Base-by-base conservation (phyloP, 1,140 invertebrate species). In the Lepidostoma basale region DNA sequence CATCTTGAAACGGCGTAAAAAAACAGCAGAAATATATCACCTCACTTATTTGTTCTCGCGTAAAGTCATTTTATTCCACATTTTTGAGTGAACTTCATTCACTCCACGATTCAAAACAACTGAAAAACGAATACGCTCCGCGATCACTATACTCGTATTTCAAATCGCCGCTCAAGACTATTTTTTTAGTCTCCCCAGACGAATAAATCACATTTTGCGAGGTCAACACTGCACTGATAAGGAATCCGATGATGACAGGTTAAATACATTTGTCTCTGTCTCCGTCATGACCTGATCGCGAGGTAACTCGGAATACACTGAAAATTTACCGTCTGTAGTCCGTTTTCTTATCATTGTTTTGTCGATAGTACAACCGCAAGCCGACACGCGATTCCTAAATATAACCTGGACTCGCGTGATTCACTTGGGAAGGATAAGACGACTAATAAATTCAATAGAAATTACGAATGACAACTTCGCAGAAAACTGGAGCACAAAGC, bases 271-370 rank as follows among this genome's bases (percentile, higher is more conserved):
- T 33, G 42, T 18, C 14, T 18, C 6, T 5, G 16, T 44, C 2
- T 45, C 16, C 26, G 60, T 33, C 44, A 18, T 30, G 60, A 62
- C 60, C 40, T n/a, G 23, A 18, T 49, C 18, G 14, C 26, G 40
- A 47, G 26, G 44, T n/a, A 62, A 45, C 42, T 47, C 40, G 10
- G 30, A 62, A 47, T 33, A 47, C 10, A 30, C 23, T 47, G 33
- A 45, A 47, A 10, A 8, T 10, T 16, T 8, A 44, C 5, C 9
- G 5, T 44, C 14, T 3, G 40, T 18, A 45, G 40, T 25, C 18
- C 25, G 9, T 23, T 44, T 30, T 62, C 60, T 68, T 62, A 62
- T 68, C 60, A 52, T 63, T 58, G 67, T 63, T 63, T 56, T 63
- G 59, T 69, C 67, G 67, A 63, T 69, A 68, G 26, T 30, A n/a